These are phyloP conservation scores for Macrotis lagotis DNA, from an alignment of 2,113 vertebrate species.

Conservation along the genomic window DNA sequence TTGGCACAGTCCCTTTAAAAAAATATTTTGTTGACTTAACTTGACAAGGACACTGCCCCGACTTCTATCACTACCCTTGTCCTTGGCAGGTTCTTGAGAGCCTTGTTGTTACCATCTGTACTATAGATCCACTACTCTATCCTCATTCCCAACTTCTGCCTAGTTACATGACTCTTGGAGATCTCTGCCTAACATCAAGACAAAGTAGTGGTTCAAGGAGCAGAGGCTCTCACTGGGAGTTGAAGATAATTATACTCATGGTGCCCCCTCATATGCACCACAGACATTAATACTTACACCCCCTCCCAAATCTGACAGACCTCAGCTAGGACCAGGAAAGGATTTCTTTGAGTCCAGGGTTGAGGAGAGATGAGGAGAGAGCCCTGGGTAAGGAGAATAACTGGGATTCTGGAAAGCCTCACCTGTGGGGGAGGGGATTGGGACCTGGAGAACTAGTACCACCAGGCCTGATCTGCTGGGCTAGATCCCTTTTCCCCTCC, in stretches of 20 bases:
- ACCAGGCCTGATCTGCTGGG: neutral
- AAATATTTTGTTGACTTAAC: neutral
- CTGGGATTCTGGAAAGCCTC: neutral
- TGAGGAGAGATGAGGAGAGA: constrained; percentile 12
- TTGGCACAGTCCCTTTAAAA: neutral
- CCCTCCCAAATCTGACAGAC: neutral
- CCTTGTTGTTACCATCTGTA: neutral
- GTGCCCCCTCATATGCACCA: neutral
- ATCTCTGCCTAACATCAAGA: neutral
- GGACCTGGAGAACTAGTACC: constrained; percentile 12
- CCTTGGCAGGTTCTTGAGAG: neutral
- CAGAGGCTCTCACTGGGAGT: constrained; percentile 59
- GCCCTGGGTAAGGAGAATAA: neutral
- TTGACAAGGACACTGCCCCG: neutral
- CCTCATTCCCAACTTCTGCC: neutral
- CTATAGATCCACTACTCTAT: neutral
- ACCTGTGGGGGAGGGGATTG: neutral
- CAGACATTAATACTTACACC: neutral
- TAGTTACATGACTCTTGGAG: neutral
- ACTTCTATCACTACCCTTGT: neutral
- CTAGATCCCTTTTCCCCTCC: neutral
- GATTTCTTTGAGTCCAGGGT: constrained; percentile 9
- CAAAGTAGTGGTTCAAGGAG: neutral
- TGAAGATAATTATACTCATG: neutral
- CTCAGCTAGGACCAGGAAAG: neutral